Conservation (phyloP, 2,797 vertebrate genomes). For the Rhodeus uyekii region DNA sequence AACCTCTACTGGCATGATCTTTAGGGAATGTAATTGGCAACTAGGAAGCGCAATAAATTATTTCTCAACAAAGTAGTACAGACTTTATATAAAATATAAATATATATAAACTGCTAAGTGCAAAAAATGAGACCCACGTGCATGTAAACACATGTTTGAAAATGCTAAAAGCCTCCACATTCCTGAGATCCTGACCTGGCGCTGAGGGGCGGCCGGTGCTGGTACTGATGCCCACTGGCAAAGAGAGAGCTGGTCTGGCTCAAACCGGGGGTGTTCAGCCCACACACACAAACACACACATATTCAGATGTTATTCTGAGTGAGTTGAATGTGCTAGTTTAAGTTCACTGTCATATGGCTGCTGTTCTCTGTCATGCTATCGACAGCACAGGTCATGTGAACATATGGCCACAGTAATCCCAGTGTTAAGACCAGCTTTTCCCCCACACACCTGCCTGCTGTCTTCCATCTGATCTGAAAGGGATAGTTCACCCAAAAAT, state of each 20-base stretch:
- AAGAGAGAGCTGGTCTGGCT: background rate
- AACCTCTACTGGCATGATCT: background rate
- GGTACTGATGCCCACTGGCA: background rate
- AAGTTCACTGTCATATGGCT: background rate
- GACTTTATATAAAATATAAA: background rate
- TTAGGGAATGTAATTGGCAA: background rate
- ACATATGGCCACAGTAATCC: conserved; percentile 50
- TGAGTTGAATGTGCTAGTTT: background rate
- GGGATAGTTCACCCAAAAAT: background rate
- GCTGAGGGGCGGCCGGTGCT: background rate
- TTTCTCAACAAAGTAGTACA: background rate
- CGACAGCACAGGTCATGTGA: conserved; percentile 5
- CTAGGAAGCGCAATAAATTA: background rate
- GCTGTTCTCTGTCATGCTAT: conserved; percentile 8
- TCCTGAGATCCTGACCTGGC: conserved; percentile 28
- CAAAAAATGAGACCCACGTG: background rate
- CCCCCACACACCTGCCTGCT: background rate
- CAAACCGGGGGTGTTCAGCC: background rate
- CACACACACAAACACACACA: conserved; percentile 4
- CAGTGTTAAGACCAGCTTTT: conserved; percentile 26
- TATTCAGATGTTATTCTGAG: conserved; percentile 3
- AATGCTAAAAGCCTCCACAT: conserved; percentile 4
- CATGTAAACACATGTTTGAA: conserved; percentile 5
- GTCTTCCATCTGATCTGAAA: background rate
- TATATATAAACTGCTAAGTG: background rate